A percentile compares a stretch with the other conserved stretches of the same genome.
Evolutionary conservation across 2,888 invertebrate genomes (phyloP).

Genomic region (Ophion obscuratus): DNA sequence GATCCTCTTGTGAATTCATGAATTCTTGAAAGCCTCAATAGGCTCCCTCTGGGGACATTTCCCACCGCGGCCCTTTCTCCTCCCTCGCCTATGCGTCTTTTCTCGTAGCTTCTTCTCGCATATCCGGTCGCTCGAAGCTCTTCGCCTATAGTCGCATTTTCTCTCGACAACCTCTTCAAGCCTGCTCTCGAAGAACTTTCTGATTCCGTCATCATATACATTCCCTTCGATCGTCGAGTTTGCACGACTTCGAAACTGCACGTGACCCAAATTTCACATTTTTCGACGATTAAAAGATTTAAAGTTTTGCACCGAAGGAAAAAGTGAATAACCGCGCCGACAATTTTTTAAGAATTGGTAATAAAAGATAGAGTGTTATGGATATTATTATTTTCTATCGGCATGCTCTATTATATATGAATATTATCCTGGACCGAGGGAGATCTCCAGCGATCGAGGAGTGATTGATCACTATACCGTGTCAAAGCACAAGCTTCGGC

Average conservation of each 20-base stretch:
- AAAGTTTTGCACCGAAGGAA: background rate
- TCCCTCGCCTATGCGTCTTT: background rate
- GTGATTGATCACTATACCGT: background rate
- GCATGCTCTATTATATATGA: background rate
- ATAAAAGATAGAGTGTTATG: background rate
- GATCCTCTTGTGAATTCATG: conserved; percentile 50
- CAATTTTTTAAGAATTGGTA: background rate
- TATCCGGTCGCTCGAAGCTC: conserved; percentile 15
- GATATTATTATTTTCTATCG: background rate
- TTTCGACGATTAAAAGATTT: background rate
- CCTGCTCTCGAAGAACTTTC: background rate
- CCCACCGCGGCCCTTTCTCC: conserved; percentile 11
- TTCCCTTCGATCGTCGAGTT: background rate
- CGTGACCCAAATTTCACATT: conserved; percentile 1
- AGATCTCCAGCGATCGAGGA: background rate
- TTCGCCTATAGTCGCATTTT: background rate
- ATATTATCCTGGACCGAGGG: background rate
- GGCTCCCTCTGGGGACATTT: conserved; percentile 25
- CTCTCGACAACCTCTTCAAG: background rate
- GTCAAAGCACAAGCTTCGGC: background rate
- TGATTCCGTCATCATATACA: background rate
- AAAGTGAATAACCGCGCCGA: background rate
- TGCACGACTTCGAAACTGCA: too few relatives aligned
- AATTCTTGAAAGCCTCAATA: conserved; percentile 55
- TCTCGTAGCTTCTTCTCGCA: background rate